These are phyloP conservation scores for Astyanax mexicanus DNA, from an alignment of 2,797 vertebrate genomes.

Conservation along the genomic window DNA sequence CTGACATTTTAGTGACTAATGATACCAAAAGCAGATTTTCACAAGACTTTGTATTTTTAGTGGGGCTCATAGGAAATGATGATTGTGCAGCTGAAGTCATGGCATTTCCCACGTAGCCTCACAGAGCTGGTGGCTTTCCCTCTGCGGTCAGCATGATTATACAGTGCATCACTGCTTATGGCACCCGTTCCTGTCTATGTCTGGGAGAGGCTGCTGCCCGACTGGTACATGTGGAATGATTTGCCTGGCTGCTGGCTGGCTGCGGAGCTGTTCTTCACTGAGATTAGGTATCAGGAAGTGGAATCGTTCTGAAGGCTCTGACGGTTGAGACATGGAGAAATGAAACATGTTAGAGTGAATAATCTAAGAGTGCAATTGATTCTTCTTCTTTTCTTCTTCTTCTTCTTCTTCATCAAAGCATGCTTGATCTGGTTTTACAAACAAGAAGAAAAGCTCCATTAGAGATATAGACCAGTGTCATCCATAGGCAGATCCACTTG, in stretches of 20 bases:
- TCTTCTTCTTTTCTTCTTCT: too few species aligned
- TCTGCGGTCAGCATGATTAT: conserved; percentile 39
- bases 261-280: neutral
- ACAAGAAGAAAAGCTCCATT: neutral
- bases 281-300: neutral
- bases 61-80: conserved; percentile 38
- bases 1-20: conserved; percentile 44
- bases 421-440: neutral
- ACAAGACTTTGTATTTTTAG: conserved; percentile 27
- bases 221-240: neutral
- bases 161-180: conserved; percentile 27
- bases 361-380: neutral
- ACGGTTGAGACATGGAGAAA: neutral
- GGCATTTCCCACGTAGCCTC: conserved; percentile 27
- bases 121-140: conserved; percentile 19
- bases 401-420: neutral
- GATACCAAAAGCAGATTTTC: conserved; percentile 13
- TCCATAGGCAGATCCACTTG: neutral
- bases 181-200: conserved; percentile 18
- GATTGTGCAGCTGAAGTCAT: conserved; percentile 39
- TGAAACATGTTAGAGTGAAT: neutral
- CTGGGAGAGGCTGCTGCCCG: conserved; percentile 9
- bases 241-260: neutral
- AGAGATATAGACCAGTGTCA: neutral
- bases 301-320: neutral